Conservation (phyloP, 2,888 invertebrate genomes). For the Amblyjoppa fuscipennis region DNA sequence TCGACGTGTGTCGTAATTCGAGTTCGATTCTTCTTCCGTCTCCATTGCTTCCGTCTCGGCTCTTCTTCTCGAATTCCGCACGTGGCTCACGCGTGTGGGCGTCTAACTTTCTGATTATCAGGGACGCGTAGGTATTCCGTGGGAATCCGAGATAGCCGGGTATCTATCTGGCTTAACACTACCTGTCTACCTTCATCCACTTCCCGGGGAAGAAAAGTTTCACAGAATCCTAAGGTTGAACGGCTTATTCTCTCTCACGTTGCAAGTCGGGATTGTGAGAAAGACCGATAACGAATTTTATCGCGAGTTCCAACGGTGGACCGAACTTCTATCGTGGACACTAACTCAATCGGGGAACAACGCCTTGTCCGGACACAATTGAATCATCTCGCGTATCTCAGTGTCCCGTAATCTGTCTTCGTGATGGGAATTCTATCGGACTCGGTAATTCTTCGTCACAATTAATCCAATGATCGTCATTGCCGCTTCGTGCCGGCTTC, state of each 20-base stretch:
- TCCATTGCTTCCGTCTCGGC: conserved; percentile 30
- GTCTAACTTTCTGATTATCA: conserved; percentile 64
- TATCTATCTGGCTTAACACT: conserved; percentile 1
- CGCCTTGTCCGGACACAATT: background rate
- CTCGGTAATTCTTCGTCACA: background rate
- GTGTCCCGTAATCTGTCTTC: background rate
- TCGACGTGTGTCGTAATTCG: conserved; percentile 52
- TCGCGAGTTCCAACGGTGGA: conserved; percentile 4
- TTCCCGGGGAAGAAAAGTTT: conserved; percentile 44
- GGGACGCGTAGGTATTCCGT: conserved; percentile 53
- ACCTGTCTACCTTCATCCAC: conserved; percentile 28
- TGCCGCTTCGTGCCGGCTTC: background rate
- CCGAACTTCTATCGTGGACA: conserved; percentile 17
- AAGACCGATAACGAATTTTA: conserved; percentile 47
- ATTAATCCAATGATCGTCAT: conserved; percentile 19
- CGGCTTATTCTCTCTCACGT: conserved; percentile 4
- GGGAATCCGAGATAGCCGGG: conserved; percentile 16
- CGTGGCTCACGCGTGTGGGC: conserved; percentile 53
- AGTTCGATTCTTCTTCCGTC: conserved; percentile 54
- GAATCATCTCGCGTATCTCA: background rate
- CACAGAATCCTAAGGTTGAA: background rate
- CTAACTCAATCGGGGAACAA: conserved; percentile 38
- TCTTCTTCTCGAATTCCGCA: conserved; percentile 37
- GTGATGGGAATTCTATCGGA: background rate
- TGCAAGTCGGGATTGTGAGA: conserved; percentile 17